A percentile compares a stretch with the other conserved stretches of the same genome.
phyloP scores from a whole-genome alignment of 2,888 invertebrate species.

The Nomada flava region DNA sequence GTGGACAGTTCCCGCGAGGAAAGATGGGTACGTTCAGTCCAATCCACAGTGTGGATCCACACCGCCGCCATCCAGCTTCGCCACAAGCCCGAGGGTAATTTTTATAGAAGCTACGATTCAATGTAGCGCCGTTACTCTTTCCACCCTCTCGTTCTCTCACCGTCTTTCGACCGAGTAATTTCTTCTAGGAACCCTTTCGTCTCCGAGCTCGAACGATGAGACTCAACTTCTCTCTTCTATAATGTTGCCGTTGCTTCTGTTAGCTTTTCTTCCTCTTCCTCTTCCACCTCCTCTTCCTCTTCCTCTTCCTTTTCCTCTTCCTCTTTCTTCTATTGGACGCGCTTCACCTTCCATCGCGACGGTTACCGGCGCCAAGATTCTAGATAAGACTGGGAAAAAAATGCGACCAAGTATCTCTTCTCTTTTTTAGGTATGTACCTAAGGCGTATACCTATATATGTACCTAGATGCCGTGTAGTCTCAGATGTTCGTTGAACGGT shows the following conservation, averaged over 20 bases:
- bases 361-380: constrained; percentile 59
- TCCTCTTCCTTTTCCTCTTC: too few species aligned
- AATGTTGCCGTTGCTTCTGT: background rate
- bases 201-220: background rate
- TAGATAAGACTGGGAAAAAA: constrained; percentile 63
- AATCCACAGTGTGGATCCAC: constrained; percentile 31
- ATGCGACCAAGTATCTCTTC: constrained; percentile 60
- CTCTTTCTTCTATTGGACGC: background rate
- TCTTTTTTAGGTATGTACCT: constrained; percentile 37
- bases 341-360: constrained; percentile 22
- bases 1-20: constrained; percentile 58
- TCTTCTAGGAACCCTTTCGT: constrained; percentile 41
- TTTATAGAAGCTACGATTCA: constrained; percentile 62
- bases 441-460: background rate
- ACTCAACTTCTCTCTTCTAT: background rate
- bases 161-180: constrained; percentile 44
- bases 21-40: constrained; percentile 64
- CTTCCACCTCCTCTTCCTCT: background rate
- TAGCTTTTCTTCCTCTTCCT: background rate
- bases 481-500: background rate
- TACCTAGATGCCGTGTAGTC: background rate
- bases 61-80: constrained; percentile 8
- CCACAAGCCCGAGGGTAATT: constrained; percentile 55
- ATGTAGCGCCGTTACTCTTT: constrained; percentile 26
- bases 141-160: constrained; percentile 1